Percentiles rank a stretch among this genome's conserved stretches.
Evolutionary conservation across 2,888 invertebrate species (phyloP).

Genomic region (Melinaea marsaeus): DNA sequence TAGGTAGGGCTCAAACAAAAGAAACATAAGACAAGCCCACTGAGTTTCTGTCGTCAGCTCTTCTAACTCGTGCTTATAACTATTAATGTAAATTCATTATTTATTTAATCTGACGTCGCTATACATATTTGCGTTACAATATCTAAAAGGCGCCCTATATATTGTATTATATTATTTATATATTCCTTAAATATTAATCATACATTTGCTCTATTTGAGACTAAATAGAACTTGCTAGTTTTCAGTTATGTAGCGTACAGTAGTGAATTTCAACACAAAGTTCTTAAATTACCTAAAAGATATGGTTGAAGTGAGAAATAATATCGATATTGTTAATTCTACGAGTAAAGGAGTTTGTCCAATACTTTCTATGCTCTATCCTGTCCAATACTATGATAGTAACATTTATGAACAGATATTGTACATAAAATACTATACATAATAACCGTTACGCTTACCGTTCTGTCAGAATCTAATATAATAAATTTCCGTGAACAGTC

Average conservation of each 20-base stretch:
- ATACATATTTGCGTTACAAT: conserved; percentile 2
- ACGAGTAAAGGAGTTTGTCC: too few species aligned
- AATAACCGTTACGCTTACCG: too few species aligned
- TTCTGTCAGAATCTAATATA: too few species aligned
- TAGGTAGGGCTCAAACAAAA: too few species aligned
- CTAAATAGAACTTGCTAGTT: conserved; percentile 33
- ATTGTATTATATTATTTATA: conserved; percentile 19
- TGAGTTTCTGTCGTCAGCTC: too few species aligned
- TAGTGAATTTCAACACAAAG: conserved; percentile 28
- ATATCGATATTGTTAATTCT: conserved; percentile 37
- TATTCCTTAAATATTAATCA: conserved; percentile 30
- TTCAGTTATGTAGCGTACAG: conserved; percentile 30
- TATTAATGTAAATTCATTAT: background rate
- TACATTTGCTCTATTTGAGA: conserved; percentile 29
- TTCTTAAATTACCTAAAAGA: conserved; percentile 42
- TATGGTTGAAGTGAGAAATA: conserved; percentile 35
- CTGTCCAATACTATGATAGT: too few species aligned
- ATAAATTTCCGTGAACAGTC: too few species aligned
- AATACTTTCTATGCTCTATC: background rate
- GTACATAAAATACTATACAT: too few species aligned
- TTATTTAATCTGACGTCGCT: background rate
- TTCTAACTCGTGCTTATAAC: too few species aligned
- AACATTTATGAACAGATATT: too few species aligned
- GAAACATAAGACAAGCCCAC: too few species aligned
- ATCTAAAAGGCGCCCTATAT: conserved; percentile 3